Base-by-base conservation (phyloP, 2,888 invertebrate species). In the Abscondita cerata region DNA sequence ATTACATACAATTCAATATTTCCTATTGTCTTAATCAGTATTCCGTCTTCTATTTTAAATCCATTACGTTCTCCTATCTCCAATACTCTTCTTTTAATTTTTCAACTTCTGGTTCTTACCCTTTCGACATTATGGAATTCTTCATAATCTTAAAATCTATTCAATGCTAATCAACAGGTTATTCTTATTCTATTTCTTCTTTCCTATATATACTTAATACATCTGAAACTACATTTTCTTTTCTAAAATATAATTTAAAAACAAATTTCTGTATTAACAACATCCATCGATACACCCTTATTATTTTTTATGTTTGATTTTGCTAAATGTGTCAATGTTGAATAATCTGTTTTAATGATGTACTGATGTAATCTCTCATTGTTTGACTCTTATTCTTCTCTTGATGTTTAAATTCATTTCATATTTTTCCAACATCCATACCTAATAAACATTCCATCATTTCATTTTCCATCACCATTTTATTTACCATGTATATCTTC, bases 191-290 rank as follows among this genome's bases (percentile, higher is more conserved):
- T 1, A 4, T 16, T 11, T 46, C 19, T 2, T 34, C 34, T 16
- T 34, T 13, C n/a, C 51, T 13, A n/a, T 41, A 4, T 41, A 13
- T 16, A 8, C 31, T 31, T 11, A 36, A 56, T 2, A 1, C 4
- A 19, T 55, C 38, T 1, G 55, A 47, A 1, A 36, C 18, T 5
- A 47, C 13, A 12, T 55, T 55, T 3, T 47, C 5, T 36, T 41
- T 47, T 2, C 47, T 47, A n/a, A 11, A n/a, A 5, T 50, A 5
- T n/a, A 50, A 19, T 16, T 20, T 12, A 38, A 48, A 57, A n/a
- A 33, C 20, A 15, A 12, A 57, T 18, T 57, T 50, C 6, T 57
- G 56, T 18, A 57, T 19, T 1, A 47, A n/a, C 8, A 59, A 18
- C 0, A 12, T 19, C 53, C 59, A 53, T 2, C 53, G 13, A 12